Evolutionary conservation across 1,140 invertebrate genomes (phyloP).

Genomic region (Acromyrmex echinatior): DNA sequence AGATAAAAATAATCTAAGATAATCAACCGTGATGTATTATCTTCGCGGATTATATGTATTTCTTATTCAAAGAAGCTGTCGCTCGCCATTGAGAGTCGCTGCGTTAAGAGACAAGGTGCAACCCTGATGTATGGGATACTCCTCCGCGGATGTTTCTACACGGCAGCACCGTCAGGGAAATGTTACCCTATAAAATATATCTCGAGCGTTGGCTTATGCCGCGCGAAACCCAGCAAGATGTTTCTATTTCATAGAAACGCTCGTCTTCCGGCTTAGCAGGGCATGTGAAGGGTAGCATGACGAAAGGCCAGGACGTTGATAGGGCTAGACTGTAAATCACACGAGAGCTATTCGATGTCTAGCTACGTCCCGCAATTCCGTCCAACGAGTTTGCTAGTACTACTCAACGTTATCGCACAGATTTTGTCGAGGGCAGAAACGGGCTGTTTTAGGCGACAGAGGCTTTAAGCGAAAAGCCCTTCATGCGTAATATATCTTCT

Average conservation of each 20-base stretch:
- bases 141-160: constrained; percentile 76
- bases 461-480: background rate
- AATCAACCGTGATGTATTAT: background rate
- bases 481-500: background rate
- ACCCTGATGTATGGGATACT: constrained; percentile 78
- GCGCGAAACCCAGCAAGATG: constrained; percentile 78
- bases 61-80: background rate
- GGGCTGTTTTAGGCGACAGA: background rate
- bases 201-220: constrained; percentile 80
- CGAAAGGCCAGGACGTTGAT: constrained; percentile 77
- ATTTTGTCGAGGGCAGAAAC: constrained; percentile 33
- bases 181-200: constrained; percentile 85
- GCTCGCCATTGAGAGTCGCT: constrained; percentile 50
- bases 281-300: constrained; percentile 55
- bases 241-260: constrained; percentile 83
- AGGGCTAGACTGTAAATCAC: constrained; percentile 79
- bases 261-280: constrained; percentile 63
- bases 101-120: constrained; percentile 64
- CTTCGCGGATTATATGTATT: background rate
- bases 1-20: background rate
- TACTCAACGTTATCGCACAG: constrained; percentile 75
- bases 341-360: constrained; percentile 68
- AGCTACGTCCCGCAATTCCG: constrained; percentile 54
- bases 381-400: constrained; percentile 44
- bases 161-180: constrained; percentile 80